Conservation (phyloP, 2,797 vertebrate genomes). For the Miichthys miiuy region DNA sequence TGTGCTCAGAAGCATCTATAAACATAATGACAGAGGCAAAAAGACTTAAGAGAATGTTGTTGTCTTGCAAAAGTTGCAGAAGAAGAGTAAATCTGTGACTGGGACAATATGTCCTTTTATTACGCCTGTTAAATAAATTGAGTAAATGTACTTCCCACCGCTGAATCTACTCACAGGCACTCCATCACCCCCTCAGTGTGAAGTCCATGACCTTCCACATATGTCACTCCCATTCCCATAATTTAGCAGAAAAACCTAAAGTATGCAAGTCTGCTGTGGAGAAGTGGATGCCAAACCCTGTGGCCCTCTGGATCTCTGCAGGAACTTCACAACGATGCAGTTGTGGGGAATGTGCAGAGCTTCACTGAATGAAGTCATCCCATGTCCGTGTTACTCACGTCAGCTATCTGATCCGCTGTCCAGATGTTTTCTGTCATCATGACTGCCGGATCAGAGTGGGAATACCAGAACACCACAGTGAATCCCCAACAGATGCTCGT, state of each 20-base stretch:
- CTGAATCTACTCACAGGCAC: background rate
- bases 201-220: background rate
- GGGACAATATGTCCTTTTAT: too few relatives aligned
- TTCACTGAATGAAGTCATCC: constrained; percentile 42
- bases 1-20: too few relatives aligned
- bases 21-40: too few relatives aligned
- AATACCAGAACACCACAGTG: constrained; percentile 36
- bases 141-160: background rate
- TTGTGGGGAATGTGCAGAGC: constrained; percentile 2
- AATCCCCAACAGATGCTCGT: constrained; percentile 46
- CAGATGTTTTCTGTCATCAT: constrained; percentile 57
- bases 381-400: constrained; percentile 15
- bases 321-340: background rate
- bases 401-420: constrained; percentile 40
- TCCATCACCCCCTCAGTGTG: background rate
- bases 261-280: background rate
- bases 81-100: too few relatives aligned
- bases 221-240: background rate
- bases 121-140: background rate
- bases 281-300: background rate
- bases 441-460: constrained; percentile 30
- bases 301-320: background rate
- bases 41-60: too few relatives aligned
- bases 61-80: too few relatives aligned
- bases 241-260: constrained; percentile 5